Evolutionary conservation across 1,140 invertebrate genomes (phyloP).

Genomic region (Nebria ingens): DNA sequence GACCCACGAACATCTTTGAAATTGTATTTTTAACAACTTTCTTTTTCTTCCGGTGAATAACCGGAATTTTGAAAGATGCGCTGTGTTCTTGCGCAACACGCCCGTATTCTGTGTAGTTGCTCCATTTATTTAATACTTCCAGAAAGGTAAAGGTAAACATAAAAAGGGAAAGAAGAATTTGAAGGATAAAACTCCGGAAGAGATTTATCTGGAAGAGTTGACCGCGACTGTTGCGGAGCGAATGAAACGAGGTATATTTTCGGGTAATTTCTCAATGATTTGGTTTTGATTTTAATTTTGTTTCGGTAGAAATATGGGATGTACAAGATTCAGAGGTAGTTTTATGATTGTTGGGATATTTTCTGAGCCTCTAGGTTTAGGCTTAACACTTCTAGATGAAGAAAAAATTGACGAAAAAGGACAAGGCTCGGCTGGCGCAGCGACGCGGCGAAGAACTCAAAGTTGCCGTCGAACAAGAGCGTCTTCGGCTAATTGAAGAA

Average conservation of each 20-base stretch:
- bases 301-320: constrained; percentile 8
- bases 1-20: too few species aligned
- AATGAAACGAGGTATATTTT: too few species aligned
- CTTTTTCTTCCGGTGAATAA: too few species aligned
- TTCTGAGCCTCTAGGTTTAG: neutral
- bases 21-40: too few species aligned
- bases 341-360: neutral
- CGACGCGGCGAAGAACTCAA: constrained; percentile 35
- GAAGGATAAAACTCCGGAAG: neutral
- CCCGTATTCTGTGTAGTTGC: too few species aligned
- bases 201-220: neutral
- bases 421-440: constrained; percentile 34
- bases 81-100: too few species aligned
- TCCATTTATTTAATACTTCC: too few species aligned
- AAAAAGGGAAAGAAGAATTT: too few species aligned
- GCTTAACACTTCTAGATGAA: constrained; percentile 17
- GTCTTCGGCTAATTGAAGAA: constrained; percentile 3
- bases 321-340: constrained; percentile 11
- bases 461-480: constrained; percentile 35
- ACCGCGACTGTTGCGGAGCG: neutral
- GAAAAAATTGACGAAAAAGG: constrained; percentile 37
- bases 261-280: too few species aligned
- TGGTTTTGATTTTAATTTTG: too few species aligned
- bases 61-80: too few species aligned
- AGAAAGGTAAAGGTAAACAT: too few species aligned